phyloP scores from a whole-genome alignment of 2,888 invertebrate genomes.

The Hypolimnas misippus region DNA sequence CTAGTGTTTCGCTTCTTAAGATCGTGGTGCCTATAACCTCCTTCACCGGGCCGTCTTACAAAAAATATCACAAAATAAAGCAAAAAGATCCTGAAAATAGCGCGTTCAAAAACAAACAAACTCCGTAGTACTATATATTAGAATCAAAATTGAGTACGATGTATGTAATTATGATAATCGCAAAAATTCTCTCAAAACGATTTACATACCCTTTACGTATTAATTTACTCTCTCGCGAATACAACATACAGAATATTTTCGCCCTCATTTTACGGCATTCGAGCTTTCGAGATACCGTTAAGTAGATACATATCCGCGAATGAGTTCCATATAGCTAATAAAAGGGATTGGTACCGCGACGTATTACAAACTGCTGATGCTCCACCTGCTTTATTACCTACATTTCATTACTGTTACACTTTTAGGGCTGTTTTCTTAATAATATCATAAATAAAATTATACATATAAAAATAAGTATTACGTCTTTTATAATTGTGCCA shows the following conservation, averaged over 20 bases:
- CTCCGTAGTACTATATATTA: too few species aligned
- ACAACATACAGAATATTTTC: constrained; percentile 11
- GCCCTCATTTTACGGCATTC: constrained; percentile 8
- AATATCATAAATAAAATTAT: too few species aligned
- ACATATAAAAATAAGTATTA: too few species aligned
- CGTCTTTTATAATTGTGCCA: too few species aligned
- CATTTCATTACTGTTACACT: constrained; percentile 36
- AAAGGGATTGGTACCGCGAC: constrained; percentile 49
- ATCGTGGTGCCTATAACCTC: too few species aligned
- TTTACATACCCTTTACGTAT: too few species aligned
- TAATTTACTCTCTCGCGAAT: constrained; percentile 6
- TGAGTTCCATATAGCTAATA: constrained; percentile 56
- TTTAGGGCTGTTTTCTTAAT: constrained; percentile 13
- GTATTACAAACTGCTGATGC: constrained; percentile 47
- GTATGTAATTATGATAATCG: not conserved
- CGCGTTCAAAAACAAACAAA: too few species aligned
- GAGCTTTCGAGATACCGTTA: constrained; percentile 26
- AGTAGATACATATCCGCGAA: constrained; percentile 35
- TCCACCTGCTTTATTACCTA: constrained; percentile 56
- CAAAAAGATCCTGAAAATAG: too few species aligned
- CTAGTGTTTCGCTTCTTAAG: too few species aligned
- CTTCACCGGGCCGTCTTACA: too few species aligned
- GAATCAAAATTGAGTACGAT: too few species aligned
- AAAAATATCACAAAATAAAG: too few species aligned
- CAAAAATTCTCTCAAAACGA: not conserved